A percentile compares a stretch with the other conserved stretches of the same genome.
phyloP scores from a whole-genome alignment of 2,888 invertebrate species.

The Helicoverpa assulta region DNA sequence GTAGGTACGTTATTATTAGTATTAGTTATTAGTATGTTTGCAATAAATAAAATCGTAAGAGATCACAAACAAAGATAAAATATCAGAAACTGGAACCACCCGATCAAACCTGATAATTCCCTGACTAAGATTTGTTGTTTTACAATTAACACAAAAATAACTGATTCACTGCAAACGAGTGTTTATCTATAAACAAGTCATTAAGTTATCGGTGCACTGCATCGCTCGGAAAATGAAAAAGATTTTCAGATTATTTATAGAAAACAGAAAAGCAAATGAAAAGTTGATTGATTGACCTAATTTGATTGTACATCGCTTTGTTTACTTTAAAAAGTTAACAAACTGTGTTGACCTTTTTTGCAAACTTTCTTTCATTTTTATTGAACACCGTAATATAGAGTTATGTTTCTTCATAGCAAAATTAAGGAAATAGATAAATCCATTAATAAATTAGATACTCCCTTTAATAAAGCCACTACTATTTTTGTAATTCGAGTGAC shows the following conservation, averaged over 20 bases:
- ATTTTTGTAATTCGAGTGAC: too few relatives aligned
- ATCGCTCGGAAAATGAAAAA: constrained; percentile 5
- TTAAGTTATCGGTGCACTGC: constrained; percentile 18
- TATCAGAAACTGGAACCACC: background rate
- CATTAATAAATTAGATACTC: too few relatives aligned
- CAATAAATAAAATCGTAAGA: background rate
- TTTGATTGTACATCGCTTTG: background rate
- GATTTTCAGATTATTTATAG: background rate
- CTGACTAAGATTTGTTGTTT: constrained; percentile 20
- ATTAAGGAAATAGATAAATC: too few relatives aligned
- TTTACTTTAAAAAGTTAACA: constrained; percentile 6
- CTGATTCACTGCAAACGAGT: background rate
- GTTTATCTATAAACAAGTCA: constrained; percentile 20
- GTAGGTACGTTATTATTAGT: too few relatives aligned
- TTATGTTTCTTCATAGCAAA: too few relatives aligned
- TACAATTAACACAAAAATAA: constrained; percentile 21
- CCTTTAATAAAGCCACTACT: too few relatives aligned
- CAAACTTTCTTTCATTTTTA: background rate
- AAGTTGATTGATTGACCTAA: constrained; percentile 3
- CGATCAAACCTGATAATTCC: background rate
- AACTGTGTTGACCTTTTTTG: background rate
- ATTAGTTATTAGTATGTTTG: background rate
- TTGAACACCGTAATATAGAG: too few relatives aligned
- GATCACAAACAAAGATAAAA: background rate
- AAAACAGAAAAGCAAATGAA: background rate